Evolutionary conservation across 2,888 invertebrate species (phyloP), one percentile per base, ranked within the genome.

Genomic region (Cantharis lateralis): DNA sequence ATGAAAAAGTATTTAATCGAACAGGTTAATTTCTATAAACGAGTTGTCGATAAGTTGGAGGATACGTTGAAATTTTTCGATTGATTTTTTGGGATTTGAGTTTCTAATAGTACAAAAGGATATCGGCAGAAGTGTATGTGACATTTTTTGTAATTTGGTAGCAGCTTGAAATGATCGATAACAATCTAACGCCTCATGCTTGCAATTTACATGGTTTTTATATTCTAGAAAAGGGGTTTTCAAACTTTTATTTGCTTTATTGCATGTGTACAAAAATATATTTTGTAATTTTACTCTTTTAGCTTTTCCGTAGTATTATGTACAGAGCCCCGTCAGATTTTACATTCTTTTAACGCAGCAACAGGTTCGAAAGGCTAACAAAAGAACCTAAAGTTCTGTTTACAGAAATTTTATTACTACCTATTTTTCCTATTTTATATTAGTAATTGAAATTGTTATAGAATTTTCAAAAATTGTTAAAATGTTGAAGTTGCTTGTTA

Each of bases 1-100:
- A 95, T 98, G 92, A 95, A 95, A 86, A 92, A 91, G 79, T 98
- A 96, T 87, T 91, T 99, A 76, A 91, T 90, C 80, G 95, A 96
- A 84, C 98, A 99, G 89, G 96, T 98, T 48, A 91, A 91, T 72
- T 99, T 98, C 89, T 98, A 98, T 89, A 94, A 95, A 88, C 94
- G 94, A 86, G 91, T 96, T 80, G 95, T 95, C 76, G 91, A 91
- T 69, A 93, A 93, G 85, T 89, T 96, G 81, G 93, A 95, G 86
- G 90, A 91, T 66, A 91, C 91, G n/a, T 85, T 92, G 11, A 24
- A 79, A 16, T 75, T 75, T 73, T 79, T 79, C 26, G 79, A 79
- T 7, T 78, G 71, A 71, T 18, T 32, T 66, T 48, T 48, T 48
- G n/a, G 9, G n/a, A 48, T 7, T 48, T 0, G 48, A n/a, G n/a